Percentiles rank a stretch among this genome's conserved stretches.
phyloP scores from a whole-genome alignment of 2,797 vertebrate species.

The Adelosebastes latens region DNA sequence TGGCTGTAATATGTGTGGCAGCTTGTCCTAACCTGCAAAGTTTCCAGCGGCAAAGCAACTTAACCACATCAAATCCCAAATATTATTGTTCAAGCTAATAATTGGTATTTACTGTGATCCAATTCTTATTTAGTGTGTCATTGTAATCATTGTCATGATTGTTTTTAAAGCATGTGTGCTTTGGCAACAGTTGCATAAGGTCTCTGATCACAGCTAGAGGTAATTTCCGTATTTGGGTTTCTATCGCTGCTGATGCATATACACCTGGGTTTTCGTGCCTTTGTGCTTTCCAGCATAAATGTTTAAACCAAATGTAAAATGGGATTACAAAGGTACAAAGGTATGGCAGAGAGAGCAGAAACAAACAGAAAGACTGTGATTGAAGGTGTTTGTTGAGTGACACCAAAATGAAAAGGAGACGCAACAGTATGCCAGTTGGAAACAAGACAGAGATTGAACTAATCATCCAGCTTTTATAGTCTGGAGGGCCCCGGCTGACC shows the following conservation, averaged over 20 bases:
- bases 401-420: neutral
- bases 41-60: neutral
- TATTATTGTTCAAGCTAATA: neutral
- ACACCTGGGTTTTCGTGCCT: neutral
- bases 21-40: too few relatives aligned
- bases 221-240: neutral
- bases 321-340: neutral
- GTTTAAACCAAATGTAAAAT: neutral
- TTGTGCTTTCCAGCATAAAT: neutral
- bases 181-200: neutral
- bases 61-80: neutral
- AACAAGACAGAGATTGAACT: neutral
- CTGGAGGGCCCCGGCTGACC: neutral
- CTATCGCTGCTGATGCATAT: neutral
- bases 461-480: neutral
- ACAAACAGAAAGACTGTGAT: neutral
- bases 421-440: neutral
- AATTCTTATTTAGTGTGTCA: too few relatives aligned
- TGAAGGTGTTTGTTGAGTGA: neutral
- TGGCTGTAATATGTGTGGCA: neutral
- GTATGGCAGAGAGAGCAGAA: neutral
- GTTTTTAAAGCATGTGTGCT: neutral
- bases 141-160: neutral
- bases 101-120: neutral
- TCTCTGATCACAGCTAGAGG: neutral